phyloP scores from a whole-genome alignment of 2,888 invertebrate species.

The Lasioglossum vierecki region DNA sequence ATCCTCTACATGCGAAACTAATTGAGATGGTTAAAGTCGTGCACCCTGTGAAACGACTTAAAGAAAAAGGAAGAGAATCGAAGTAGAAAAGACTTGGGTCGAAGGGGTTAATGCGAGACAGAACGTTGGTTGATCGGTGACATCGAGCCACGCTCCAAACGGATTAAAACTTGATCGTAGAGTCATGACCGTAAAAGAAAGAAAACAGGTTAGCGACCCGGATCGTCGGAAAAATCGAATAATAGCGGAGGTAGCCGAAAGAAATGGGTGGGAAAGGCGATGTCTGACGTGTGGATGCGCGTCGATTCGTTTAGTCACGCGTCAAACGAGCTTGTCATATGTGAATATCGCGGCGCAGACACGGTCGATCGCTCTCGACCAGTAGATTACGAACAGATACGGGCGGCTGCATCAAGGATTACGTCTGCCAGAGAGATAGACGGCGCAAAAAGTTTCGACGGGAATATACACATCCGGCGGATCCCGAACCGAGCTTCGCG shows the following conservation, averaged over 20 bases:
- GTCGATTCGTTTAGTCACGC: slow-evolving; percentile 27
- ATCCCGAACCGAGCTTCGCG: background rate
- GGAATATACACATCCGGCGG: background rate
- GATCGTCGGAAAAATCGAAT: background rate
- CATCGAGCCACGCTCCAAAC: background rate
- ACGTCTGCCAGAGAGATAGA: slow-evolving; percentile 39
- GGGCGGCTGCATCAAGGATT: slow-evolving; percentile 60
- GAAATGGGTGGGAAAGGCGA: too few species aligned
- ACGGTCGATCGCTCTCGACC: slow-evolving; percentile 37
- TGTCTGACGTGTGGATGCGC: background rate
- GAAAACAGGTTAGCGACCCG: background rate
- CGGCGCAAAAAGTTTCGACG: background rate
- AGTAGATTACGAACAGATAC: slow-evolving; percentile 67
- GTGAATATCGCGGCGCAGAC: slow-evolving; percentile 46
- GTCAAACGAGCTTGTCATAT: slow-evolving; percentile 52
- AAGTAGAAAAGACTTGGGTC: background rate
- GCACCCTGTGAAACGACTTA: background rate
- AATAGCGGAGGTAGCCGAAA: slow-evolving; percentile 4
- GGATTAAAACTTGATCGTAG: background rate
- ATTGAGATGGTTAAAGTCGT: background rate
- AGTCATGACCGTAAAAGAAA: too few species aligned
- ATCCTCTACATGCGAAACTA: background rate
- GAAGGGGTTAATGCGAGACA: background rate
- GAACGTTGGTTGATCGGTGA: background rate
- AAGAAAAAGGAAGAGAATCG: background rate